Evolutionary conservation across 2,113 vertebrate species (phyloP), one percentile per base, ranked within the genome.

Genomic region (Morphnarchus princeps): DNA sequence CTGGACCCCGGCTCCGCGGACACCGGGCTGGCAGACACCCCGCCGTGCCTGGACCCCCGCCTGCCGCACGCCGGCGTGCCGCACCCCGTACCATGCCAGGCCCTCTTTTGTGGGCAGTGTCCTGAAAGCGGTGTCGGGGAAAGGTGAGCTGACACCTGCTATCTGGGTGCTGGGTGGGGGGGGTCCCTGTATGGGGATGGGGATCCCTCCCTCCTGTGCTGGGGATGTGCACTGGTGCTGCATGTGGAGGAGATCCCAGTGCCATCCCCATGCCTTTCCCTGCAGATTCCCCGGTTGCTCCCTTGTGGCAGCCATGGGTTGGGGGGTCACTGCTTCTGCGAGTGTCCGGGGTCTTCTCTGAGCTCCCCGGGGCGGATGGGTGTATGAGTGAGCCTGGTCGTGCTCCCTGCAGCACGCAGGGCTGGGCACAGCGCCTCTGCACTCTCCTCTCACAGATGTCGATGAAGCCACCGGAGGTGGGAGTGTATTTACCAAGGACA

Each of bases 131-230:
- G 15, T 52, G 19, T 63, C 89, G 0, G 86, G 77, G 65, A 91
- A 92, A 98, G 98, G 98, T 98, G 96, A 86, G 94, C 72, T 47
- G 61, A 34, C 25, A 95, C 28, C 13, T 2, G 2, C n/a, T 29
- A 22, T 42, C 49, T n/a, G 74, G 59, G 71, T 40, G 81, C 63
- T 72, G 87, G 61, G 45, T 4, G 21, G 58, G 13, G 7, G 49
- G 81, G 40, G 70, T 42, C 49, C n/a, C 34, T 20, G 50, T 5
- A 3, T 7, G 7, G 38, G 40, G 24, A 20, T 47, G n/a, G 45
- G 57, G 25, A 11, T 32, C 1, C 1, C 13, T 81, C 19, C n/a
- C 20, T 63, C 2, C 38, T 2, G 0, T 9, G 49, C 63, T 57
- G 59, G 70, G 42, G 12, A 11, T 10, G 42, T 13, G 29, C 10